Evolutionary conservation across 2,888 invertebrate species (phyloP).

Genomic region (Caenorhabditis afra): DNA sequence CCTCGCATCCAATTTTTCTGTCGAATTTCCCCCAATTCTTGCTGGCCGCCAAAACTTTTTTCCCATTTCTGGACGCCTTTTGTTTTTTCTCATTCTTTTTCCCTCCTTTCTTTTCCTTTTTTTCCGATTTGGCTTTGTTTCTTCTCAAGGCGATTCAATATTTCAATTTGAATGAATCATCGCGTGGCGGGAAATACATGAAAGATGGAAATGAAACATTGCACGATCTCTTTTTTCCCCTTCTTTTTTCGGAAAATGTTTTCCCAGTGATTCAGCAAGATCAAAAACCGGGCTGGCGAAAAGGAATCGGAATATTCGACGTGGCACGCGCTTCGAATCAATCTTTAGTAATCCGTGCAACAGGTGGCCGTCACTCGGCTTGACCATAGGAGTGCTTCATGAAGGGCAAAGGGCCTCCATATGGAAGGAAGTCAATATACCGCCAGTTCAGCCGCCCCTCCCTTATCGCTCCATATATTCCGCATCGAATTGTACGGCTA

Average conservation of each 20-base stretch:
- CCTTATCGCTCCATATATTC: conserved; percentile 55
- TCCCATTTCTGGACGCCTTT: conserved; percentile 27
- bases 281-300: conserved; percentile 17
- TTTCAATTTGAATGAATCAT: conserved; percentile 38
- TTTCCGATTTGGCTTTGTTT: conserved; percentile 3
- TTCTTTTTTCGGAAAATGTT: conserved; percentile 27
- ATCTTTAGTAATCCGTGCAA: conserved; percentile 21
- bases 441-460: conserved; percentile 7
- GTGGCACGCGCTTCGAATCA: conserved; percentile 3
- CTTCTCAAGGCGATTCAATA: conserved; percentile 6
- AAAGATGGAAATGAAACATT: conserved; percentile 35
- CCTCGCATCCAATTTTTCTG: not conserved
- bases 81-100: conserved; percentile 27
- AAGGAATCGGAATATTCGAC: conserved; percentile 17
- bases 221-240: too few species aligned
- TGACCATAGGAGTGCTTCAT: not conserved
- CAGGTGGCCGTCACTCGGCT: conserved; percentile 37
- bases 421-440: conserved; percentile 28
- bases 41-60: conserved; percentile 7
- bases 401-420: not conserved
- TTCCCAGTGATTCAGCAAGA: conserved; percentile 42
- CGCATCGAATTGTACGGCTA: conserved; percentile 52
- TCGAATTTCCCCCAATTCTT: conserved; percentile 13
- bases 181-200: conserved; percentile 26
- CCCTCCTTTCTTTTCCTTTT: conserved; percentile 7